Base-by-base conservation (phyloP, 2,888 invertebrate species). In the Lymantria dispar region DNA sequence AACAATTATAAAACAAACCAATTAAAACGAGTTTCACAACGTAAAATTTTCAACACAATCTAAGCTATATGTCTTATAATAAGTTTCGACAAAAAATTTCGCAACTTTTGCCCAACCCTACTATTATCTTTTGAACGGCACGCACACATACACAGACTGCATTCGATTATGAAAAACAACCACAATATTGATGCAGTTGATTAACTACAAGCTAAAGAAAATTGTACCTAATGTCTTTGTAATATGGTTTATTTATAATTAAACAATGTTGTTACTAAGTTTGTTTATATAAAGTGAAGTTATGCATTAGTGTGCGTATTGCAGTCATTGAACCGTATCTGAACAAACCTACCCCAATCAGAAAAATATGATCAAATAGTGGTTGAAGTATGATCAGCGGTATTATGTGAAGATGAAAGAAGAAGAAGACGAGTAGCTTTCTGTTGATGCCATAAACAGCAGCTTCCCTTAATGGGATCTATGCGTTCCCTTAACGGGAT, bases 251-350 rank as follows among this genome's bases (percentile, higher is more conserved):
- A 10, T 40, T 3, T 15, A 9, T 15, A 15, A 33, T 29, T 29
- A 22, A n/a, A 15, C 39, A 3, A 22, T 9, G 14, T 41, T n/a
- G 5, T 29, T 42, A n/a, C 29, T 8, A 11, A 42, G 7, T 54
- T 68, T 48, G 67, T 52, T 13, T 56, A 59, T 70, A 68, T 72
- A 68, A 70, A 70, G 68, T 65, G 61, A 63, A 65, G 62, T 64
- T 54, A 53, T 52, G 56, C 44, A 36, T 60, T 59, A 41, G 58
- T 71, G 68, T 72, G 69, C 62, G 75, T 65, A 51, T 51, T 71
- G 72, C 60, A 84, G 89, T 87, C 88, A 80, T 78, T 80, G 88
- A 88, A 86, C 87, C 78, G 80, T 78, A 78, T 80, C 82, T 75
- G 58, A 61, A 59, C 65, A 75, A 85, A 85, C 89, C 89, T 89